These are phyloP conservation scores for Pterois miles DNA, from an alignment of 2,797 vertebrate genomes.

Conservation along the genomic window DNA sequence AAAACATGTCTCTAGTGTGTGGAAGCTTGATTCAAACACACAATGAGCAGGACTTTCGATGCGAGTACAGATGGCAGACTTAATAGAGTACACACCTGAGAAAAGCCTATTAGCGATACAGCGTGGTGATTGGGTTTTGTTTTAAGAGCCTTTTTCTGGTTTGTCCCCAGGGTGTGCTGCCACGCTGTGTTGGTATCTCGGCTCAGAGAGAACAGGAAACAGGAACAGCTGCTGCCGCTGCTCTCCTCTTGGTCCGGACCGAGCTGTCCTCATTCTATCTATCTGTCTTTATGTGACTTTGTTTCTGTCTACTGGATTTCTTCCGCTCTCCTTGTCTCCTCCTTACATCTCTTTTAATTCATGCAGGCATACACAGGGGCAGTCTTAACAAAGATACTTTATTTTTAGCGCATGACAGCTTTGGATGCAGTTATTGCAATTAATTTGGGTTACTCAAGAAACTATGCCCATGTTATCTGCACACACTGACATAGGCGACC, in stretches of 20 bases:
- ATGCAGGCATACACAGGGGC: neutral
- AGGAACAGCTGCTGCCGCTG: constrained; percentile 73
- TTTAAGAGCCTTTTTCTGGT: constrained; percentile 64
- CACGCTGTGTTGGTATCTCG: constrained; percentile 58
- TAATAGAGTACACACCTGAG: constrained; percentile 65
- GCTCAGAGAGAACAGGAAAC: constrained; percentile 61
- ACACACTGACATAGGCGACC: neutral
- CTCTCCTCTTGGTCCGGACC: constrained; percentile 51
- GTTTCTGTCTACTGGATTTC: constrained; percentile 24
- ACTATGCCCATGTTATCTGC: neutral
- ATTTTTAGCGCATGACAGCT: neutral
- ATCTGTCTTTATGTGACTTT: constrained; percentile 51
- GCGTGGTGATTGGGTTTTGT: constrained; percentile 68
- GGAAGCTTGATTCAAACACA: constrained; percentile 24
- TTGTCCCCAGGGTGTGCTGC: constrained; percentile 62
- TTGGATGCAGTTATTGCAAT: neutral
- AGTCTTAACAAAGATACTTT: neutral
- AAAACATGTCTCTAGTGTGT: constrained; percentile 6
- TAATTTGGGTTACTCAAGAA: neutral
- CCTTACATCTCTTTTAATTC: constrained; percentile 16
- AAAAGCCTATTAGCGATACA: constrained; percentile 63
- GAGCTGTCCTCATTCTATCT: constrained; percentile 74
- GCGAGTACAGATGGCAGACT: constrained; percentile 65
- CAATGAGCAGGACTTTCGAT: constrained; percentile 39
- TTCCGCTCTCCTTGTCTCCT: constrained; percentile 2